Evolutionary conservation across 2,888 invertebrate species (phyloP).

Genomic region (Thecophora atra): DNA sequence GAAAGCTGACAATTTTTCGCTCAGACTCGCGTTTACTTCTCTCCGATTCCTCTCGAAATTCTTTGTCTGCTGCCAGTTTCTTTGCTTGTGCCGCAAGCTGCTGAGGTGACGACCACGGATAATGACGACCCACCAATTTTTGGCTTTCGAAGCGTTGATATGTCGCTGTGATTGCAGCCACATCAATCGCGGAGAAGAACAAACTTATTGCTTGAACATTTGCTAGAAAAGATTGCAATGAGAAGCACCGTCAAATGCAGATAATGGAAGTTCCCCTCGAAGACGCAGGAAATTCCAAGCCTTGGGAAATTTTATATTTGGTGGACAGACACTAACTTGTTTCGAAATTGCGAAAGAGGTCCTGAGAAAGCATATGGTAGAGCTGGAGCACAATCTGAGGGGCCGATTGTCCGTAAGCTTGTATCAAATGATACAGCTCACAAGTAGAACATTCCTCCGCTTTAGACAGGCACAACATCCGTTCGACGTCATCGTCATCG

Average conservation of each 20-base stretch:
- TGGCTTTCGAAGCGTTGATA: constrained; percentile 84
- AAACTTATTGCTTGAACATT: constrained; percentile 75
- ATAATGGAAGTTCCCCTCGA: not conserved
- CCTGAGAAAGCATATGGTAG: constrained; percentile 72
- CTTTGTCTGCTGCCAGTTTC: constrained; percentile 51
- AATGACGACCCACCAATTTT: constrained; percentile 75
- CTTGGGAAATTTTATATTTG: not conserved
- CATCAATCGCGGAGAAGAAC: constrained; percentile 73
- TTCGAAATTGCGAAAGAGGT: constrained; percentile 69
- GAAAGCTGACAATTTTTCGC: constrained; percentile 56
- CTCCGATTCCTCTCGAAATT: constrained; percentile 51
- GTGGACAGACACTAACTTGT: constrained; percentile 69
- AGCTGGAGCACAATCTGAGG: constrained; percentile 76
- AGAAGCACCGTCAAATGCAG: not conserved
- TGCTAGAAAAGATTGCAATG: constrained; percentile 67
- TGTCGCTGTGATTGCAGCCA: constrained; percentile 76
- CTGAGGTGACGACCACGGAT: constrained; percentile 75
- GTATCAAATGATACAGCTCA: constrained; percentile 80
- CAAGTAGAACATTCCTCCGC: constrained; percentile 75
- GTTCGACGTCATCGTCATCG: constrained; percentile 69
- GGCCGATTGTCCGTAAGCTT: constrained; percentile 80
- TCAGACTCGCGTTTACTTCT: constrained; percentile 53
- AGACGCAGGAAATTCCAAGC: not conserved
- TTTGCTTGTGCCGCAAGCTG: constrained; percentile 55
- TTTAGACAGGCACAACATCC: constrained; percentile 70